These are phyloP conservation scores for Amphipyra tragopoginis DNA, from an alignment of 2,888 invertebrate species.

Conservation along the genomic window DNA sequence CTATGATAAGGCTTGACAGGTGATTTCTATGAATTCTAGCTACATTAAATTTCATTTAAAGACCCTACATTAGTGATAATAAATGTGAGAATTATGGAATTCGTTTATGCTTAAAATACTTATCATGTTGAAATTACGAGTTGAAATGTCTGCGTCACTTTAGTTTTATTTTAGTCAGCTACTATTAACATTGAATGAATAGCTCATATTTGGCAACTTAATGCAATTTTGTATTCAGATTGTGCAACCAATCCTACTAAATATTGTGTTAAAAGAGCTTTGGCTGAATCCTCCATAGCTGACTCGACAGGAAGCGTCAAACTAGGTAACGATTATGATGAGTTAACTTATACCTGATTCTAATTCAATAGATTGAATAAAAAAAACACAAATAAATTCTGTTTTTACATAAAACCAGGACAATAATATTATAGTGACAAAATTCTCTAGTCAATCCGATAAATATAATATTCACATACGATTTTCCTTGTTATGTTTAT, in stretches of 20 bases:
- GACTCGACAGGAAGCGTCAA: no score
- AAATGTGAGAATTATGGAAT: conserved; percentile 15
- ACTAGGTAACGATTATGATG: no score
- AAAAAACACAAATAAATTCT: no score
- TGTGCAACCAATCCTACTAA: no score
- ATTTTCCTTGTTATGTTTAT: conserved; percentile 14
- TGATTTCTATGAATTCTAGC: conserved; percentile 20
- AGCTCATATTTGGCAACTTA: not conserved
- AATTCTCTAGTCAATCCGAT: not conserved
- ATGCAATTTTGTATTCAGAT: not conserved
- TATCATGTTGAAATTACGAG: not conserved
- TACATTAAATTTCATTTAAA: conserved; percentile 9
- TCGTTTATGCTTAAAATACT: conserved; percentile 8
- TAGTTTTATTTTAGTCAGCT: not conserved
- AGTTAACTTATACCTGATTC: no score
- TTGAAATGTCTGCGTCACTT: not conserved
- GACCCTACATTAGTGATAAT: conserved; percentile 13
- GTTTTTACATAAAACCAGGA: no score
- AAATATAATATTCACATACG: conserved; percentile 4
- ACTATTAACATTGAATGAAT: not conserved
- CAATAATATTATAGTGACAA: not conserved
- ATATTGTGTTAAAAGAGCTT: no score
- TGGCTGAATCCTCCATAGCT: no score
- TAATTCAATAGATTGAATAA: no score
- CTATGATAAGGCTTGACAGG: conserved; percentile 30